Percentiles rank a stretch among this genome's conserved stretches.
phyloP scores from a whole-genome alignment of 2,888 invertebrate species.

The Drosophila neutralis region DNA sequence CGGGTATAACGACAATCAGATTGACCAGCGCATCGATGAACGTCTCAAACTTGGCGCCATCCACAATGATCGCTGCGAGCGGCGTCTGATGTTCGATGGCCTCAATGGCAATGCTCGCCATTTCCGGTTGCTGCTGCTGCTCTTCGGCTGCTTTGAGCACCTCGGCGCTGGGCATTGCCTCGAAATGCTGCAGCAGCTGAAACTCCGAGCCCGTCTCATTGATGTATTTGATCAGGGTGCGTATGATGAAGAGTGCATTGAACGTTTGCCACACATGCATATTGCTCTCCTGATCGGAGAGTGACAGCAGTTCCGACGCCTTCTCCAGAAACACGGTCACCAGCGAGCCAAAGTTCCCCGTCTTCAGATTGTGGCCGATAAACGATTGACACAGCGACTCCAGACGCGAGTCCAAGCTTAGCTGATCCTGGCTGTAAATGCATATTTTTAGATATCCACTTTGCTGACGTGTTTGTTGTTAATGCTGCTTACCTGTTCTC shows the following conservation, averaged over 20 bases:
- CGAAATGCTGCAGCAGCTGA: slow-evolving; percentile 93
- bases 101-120: slow-evolving; percentile 76
- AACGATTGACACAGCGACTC: slow-evolving; percentile 90
- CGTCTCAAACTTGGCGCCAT: slow-evolving; percentile 84
- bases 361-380: slow-evolving; percentile 92
- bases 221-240: slow-evolving; percentile 93
- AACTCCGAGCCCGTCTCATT: slow-evolving; percentile 96
- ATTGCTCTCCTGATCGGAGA: slow-evolving; percentile 92
- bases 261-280: slow-evolving; percentile 96
- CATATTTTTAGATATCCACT: slow-evolving; percentile 6
- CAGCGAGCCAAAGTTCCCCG: slow-evolving; percentile 95
- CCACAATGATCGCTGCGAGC: slow-evolving; percentile 72
- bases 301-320: slow-evolving; percentile 92
- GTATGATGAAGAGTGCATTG: slow-evolving; percentile 95
- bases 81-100: slow-evolving; percentile 63
- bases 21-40: slow-evolving; percentile 84
- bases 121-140: slow-evolving; percentile 48
- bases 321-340: slow-evolving; percentile 94
- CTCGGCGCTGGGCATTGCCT: slow-evolving; percentile 86
- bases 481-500: slow-evolving; percentile 87
- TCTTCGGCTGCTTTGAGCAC: slow-evolving; percentile 65
- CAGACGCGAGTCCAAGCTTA: slow-evolving; percentile 92
- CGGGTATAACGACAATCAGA: slow-evolving; percentile 84
- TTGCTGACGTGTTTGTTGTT: slow-evolving; percentile 21
- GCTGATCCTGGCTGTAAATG: slow-evolving; percentile 90